Evolutionary conservation across 2,797 vertebrate genomes (phyloP).

Genomic region (Tapera naevia): DNA sequence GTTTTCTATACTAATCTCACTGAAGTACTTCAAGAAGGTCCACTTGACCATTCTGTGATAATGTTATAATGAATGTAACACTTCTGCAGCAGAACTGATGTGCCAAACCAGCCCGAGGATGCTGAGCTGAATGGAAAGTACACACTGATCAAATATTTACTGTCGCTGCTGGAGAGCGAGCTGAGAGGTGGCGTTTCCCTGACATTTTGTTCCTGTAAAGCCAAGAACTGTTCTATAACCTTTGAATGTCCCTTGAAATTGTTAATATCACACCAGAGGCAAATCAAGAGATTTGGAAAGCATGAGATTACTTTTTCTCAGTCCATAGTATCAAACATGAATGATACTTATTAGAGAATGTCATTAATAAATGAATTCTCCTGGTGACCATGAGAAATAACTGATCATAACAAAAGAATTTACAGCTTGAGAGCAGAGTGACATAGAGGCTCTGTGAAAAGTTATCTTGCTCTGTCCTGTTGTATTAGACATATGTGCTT

Average conservation of each 20-base stretch:
- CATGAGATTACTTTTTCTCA: neutral
- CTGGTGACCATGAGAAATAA: neutral
- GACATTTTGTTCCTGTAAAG: slow-evolving; percentile 56
- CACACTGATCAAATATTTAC: slow-evolving; percentile 30
- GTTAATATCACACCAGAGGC: neutral
- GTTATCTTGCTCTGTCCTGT: slow-evolving; percentile 14
- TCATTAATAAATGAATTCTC: neutral
- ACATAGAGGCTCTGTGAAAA: neutral
- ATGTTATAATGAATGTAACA: neutral
- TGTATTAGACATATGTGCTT: neutral
- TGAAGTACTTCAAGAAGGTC: neutral
- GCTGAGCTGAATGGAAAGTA: slow-evolving; percentile 50
- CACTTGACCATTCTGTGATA: neutral
- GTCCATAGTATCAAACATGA: neutral
- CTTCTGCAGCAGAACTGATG: slow-evolving; percentile 5
- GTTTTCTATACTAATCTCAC: neutral
- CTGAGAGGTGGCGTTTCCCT: neutral
- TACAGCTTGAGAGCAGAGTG: slow-evolving; percentile 3
- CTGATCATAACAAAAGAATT: slow-evolving; percentile 6
- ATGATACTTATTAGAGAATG: neutral
- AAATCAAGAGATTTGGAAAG: neutral
- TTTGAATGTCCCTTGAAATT: slow-evolving; percentile 33
- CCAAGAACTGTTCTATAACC: slow-evolving; percentile 28
- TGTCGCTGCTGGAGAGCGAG: neutral
- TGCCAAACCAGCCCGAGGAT: neutral